Evolutionary conservation across 1,140 invertebrate species (phyloP).

Genomic region (Zaprionus inermis): DNA sequence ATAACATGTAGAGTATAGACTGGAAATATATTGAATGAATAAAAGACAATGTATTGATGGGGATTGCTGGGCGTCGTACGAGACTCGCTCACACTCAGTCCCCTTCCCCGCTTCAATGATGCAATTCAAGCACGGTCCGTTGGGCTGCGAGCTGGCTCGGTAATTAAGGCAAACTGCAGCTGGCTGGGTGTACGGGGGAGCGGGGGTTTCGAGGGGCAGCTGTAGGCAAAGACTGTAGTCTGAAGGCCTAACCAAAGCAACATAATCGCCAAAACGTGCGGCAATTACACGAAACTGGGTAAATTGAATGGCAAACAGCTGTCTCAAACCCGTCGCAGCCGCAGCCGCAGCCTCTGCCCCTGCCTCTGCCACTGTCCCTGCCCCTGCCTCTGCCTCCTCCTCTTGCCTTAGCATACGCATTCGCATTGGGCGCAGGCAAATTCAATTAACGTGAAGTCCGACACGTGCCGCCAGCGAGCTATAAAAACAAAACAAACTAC

Average conservation of each 20-base stretch:
- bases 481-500: constrained; percentile 70
- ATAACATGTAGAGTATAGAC: constrained; percentile 20
- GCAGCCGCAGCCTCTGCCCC: constrained; percentile 34
- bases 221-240: background rate
- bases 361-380: constrained; percentile 8
- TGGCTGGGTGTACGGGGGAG: background rate
- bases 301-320: constrained; percentile 75
- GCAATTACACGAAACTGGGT: constrained; percentile 73
- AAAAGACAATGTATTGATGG: constrained; percentile 32
- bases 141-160: constrained; percentile 19
- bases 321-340: too few species aligned
- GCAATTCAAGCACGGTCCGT: constrained; percentile 34
- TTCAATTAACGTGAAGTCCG: constrained; percentile 68
- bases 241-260: constrained; percentile 72
- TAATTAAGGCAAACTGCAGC: constrained; percentile 65
- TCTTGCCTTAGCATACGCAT: constrained; percentile 19
- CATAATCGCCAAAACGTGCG: constrained; percentile 79
- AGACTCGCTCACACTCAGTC: too few species aligned
- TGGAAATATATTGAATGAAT: constrained; percentile 34
- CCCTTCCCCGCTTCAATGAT: background rate
- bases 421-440: constrained; percentile 55
- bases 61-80: too few species aligned
- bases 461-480: constrained; percentile 60
- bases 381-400: constrained; percentile 23
- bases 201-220: background rate